Percentiles rank a stretch among this genome's conserved stretches.
Evolutionary conservation across 2,888 invertebrate species (phyloP).

Genomic region (Mesorhabditis spiculigera): DNA sequence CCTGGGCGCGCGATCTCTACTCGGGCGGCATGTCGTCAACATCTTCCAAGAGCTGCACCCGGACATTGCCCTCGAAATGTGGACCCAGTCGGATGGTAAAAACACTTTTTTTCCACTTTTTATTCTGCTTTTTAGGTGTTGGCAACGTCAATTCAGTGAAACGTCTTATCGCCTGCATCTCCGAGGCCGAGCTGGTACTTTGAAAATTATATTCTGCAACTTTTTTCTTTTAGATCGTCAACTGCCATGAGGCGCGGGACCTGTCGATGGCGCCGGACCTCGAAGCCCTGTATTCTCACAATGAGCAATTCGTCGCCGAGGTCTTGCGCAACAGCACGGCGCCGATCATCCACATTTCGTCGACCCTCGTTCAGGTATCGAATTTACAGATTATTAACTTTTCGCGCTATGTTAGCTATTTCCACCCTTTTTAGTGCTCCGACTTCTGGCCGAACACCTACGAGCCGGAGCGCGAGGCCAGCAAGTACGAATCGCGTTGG

Average conservation of each 20-base stretch:
- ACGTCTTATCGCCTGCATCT: not conserved
- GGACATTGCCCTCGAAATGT: not conserved
- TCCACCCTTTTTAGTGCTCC: conserved; percentile 37
- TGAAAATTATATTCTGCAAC: not conserved
- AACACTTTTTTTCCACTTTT: too few species aligned
- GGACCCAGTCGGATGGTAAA: not conserved
- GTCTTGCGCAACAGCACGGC: not conserved
- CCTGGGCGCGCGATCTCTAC: not conserved
- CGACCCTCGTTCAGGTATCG: not conserved
- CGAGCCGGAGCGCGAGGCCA: conserved; percentile 32
- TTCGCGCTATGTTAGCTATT: too few species aligned
- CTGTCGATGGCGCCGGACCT: conserved; percentile 36
- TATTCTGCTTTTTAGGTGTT: too few species aligned
- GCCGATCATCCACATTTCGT: conserved; percentile 2
- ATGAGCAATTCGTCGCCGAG: conserved; percentile 36
- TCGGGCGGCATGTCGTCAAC: not conserved
- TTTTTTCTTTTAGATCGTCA: conserved; percentile 29
- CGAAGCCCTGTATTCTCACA: conserved; percentile 28
- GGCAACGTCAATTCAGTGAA: not conserved
- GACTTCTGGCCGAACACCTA: conserved; percentile 48
- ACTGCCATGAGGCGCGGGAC: conserved; percentile 44
- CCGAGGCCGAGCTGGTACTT: not conserved
- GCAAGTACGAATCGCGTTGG: conserved; percentile 28
- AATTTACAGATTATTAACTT: too few species aligned
- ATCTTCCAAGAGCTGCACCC: not conserved